Evolutionary conservation across 2,113 vertebrate species (phyloP).

Genomic region (Blennius ocellaris): DNA sequence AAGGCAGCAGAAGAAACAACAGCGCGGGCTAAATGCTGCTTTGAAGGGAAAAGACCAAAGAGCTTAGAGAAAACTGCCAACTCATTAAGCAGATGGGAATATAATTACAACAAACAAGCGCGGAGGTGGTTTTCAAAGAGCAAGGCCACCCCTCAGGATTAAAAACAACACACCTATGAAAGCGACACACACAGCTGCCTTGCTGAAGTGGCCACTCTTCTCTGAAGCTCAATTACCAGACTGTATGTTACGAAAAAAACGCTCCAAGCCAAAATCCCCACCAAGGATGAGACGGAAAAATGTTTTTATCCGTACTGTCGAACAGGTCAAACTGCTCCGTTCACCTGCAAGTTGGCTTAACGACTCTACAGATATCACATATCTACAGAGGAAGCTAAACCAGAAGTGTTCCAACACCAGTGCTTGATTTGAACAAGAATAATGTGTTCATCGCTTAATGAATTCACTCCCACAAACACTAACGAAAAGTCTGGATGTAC

Average conservation of each 20-base stretch:
- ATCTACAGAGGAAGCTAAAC: background rate
- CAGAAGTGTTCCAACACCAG: background rate
- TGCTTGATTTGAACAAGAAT: background rate
- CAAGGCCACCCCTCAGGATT: slow-evolving; percentile 31
- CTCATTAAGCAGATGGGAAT: slow-evolving; percentile 53
- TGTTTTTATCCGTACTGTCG: slow-evolving; percentile 7
- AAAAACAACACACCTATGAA: slow-evolving; percentile 51
- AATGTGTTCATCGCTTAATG: slow-evolving; percentile 15
- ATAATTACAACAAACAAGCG: slow-evolving; percentile 45
- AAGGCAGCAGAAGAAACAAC: slow-evolving; percentile 1
- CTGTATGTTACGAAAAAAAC: background rate
- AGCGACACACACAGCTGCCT: slow-evolving; percentile 13
- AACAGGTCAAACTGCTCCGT: background rate
- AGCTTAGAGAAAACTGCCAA: slow-evolving; percentile 38
- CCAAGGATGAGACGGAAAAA: background rate
- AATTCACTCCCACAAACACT: slow-evolving; percentile 12
- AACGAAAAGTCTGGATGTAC: background rate
- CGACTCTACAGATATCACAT: background rate
- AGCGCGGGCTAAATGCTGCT: slow-evolving; percentile 4
- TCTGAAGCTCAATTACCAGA: slow-evolving; percentile 13
- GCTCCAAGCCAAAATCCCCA: background rate
- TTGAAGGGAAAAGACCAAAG: slow-evolving; percentile 47
- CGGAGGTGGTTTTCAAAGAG: slow-evolving; percentile 65
- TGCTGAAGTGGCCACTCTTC: slow-evolving; percentile 59
- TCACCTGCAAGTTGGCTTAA: background rate